Conservation (phyloP, 64 coral and sea anemone species). For the Dendronephthya gigantea region DNA sequence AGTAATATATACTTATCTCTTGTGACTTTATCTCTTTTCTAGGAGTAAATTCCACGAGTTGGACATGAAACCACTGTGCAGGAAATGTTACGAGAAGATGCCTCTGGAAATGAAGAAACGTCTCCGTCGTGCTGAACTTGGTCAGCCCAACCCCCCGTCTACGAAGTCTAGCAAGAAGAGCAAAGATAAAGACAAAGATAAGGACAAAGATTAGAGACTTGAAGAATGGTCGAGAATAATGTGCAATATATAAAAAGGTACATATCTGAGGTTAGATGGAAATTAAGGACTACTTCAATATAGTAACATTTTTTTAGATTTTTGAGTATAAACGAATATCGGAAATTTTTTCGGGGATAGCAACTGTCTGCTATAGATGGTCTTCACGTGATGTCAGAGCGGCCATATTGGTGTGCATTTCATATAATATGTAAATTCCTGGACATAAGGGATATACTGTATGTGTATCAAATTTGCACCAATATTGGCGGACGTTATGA, state of each 20-base stretch:
- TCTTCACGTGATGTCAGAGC: too few species aligned
- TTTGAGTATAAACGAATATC: too few species aligned
- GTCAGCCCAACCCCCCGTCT: background rate
- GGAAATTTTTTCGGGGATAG: too few species aligned
- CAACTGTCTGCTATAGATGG: too few species aligned
- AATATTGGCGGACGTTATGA: too few species aligned
- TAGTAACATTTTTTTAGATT: too few species aligned
- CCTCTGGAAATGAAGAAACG: constrained; percentile 90
- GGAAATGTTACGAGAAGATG: constrained; percentile 99
- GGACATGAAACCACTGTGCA: constrained; percentile 94
- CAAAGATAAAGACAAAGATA: background rate
- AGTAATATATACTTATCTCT: too few species aligned
- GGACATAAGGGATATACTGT: too few species aligned
- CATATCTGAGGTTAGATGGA: background rate
- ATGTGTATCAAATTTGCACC: too few species aligned
- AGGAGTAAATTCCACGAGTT: constrained; percentile 99
- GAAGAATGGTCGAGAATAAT: background rate
- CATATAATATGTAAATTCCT: too few species aligned
- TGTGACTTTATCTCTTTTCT: background rate
- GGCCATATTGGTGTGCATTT: too few species aligned
- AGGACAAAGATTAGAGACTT: background rate
- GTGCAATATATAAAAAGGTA: background rate
- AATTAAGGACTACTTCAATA: too few species aligned
- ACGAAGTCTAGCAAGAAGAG: background rate
- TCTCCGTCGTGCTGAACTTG: constrained; percentile 64